Percentiles rank a stretch among this genome's conserved stretches.
Conservation (phyloP, 2,888 invertebrate genomes). For the Eremobia ochroleuca region DNA sequence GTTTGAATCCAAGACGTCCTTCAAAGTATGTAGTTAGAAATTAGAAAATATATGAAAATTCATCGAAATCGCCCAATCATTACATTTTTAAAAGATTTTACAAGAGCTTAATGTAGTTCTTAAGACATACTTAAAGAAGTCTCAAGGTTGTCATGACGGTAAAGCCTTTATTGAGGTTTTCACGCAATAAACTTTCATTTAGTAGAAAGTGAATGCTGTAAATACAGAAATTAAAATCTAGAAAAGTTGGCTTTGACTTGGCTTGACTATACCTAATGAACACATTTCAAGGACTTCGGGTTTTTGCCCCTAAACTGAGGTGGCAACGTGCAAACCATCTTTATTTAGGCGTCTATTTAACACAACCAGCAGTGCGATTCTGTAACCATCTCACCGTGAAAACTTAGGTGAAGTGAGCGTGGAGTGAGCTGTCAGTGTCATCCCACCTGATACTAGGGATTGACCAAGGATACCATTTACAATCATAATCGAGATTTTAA, state of each 20-base stretch:
- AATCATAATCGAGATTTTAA: no score
- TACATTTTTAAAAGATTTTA: not conserved
- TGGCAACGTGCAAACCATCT: constrained; percentile 18
- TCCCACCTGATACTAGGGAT: no score
- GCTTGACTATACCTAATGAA: constrained; percentile 20
- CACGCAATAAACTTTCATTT: constrained; percentile 43
- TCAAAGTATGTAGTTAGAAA: constrained; percentile 38
- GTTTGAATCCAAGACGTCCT: constrained; percentile 53
- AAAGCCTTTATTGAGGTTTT: constrained; percentile 41
- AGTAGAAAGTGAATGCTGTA: constrained; percentile 39
- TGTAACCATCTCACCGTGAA: no score
- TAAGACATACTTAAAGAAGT: constrained; percentile 10
- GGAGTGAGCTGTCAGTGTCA: no score
- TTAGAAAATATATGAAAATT: constrained; percentile 29
- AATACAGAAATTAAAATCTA: constrained; percentile 24
- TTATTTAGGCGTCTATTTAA: not conserved
- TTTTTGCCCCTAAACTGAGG: constrained; percentile 12
- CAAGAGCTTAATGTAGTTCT: constrained; percentile 14
- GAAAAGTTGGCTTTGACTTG: constrained; percentile 16
- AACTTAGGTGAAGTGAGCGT: no score
- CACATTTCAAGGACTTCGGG: constrained; percentile 22
- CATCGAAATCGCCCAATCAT: constrained; percentile 6
- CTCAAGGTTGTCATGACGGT: constrained; percentile 29
- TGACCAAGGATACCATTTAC: no score
- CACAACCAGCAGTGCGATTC: no score